phyloP scores from a whole-genome alignment of 1,140 invertebrate genomes.

The Batillaria attramentaria region DNA sequence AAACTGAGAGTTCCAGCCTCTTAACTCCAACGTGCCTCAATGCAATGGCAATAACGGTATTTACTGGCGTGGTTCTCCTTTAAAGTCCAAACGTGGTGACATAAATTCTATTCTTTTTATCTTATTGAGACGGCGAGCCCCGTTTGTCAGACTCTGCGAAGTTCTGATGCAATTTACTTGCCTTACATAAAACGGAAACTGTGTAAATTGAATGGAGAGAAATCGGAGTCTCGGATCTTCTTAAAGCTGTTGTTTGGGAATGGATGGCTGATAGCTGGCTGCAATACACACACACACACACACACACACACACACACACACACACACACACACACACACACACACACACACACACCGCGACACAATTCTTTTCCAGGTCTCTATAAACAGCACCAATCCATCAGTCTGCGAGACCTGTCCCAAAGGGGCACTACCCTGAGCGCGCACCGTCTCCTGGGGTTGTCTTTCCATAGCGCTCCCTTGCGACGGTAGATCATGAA shows the following conservation, averaged over 20 bases:
- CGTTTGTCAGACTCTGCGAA: no score
- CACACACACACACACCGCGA: background rate
- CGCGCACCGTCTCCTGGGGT: no score
- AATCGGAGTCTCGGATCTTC: background rate
- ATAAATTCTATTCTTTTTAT: no score
- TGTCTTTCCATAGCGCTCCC: no score
- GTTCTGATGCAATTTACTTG: background rate
- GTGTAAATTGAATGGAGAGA: background rate
- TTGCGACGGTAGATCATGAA: no score
- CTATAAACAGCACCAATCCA: no score
- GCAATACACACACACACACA: background rate
- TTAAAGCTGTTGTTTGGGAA: background rate
- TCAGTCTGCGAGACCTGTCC: no score
- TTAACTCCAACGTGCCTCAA: background rate
- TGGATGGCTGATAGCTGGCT: background rate
- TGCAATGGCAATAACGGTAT: background rate
- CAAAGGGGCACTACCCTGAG: no score
- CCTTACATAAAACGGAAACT: background rate
- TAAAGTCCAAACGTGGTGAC: no score
- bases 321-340: constrained; percentile 21
- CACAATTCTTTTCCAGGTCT: no score
- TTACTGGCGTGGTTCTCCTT: no score
- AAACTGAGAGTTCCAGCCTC: background rate
- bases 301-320: constrained; percentile 17
- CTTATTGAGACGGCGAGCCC: no score